phyloP scores from a whole-genome alignment of 2,113 vertebrate species.

The Danio rerio region DNA sequence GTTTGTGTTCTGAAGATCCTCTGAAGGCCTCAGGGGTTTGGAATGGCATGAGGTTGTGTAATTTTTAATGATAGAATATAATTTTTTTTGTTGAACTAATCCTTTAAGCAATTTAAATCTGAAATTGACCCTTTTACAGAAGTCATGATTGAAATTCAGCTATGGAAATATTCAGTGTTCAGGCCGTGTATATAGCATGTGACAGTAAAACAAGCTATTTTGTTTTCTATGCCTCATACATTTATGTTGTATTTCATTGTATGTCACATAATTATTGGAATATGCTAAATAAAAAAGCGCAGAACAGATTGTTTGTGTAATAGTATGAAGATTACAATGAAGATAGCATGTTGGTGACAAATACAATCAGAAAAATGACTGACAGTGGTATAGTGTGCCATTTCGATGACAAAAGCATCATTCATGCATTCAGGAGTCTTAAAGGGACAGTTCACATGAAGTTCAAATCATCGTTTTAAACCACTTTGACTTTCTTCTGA shows the following conservation, averaged over 20 bases:
- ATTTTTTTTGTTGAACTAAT: too few relatives aligned
- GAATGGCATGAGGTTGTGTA: too few relatives aligned
- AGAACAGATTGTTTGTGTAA: conserved; percentile 48
- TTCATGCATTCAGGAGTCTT: background rate
- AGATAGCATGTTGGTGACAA: conserved; percentile 6
- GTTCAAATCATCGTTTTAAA: background rate
- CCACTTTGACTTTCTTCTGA: background rate
- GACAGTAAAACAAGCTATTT: conserved; percentile 49
- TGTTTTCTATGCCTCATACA: conserved; percentile 48
- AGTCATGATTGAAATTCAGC: background rate
- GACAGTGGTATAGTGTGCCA: background rate
- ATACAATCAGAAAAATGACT: background rate
- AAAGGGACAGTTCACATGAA: background rate
- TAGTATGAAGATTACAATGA: conserved; percentile 30
- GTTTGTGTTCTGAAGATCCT: too few relatives aligned
- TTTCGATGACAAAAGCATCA: background rate
- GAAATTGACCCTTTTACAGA: background rate
- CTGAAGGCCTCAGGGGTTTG: too few relatives aligned
- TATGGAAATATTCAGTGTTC: conserved; percentile 7
- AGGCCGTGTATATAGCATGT: conserved; percentile 56
- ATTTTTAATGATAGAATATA: too few relatives aligned
- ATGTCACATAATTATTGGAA: conserved; percentile 77
- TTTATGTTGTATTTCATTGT: conserved; percentile 68
- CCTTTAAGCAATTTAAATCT: background rate
- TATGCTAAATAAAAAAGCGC: conserved; percentile 70